Conservation (phyloP, 2,888 invertebrate species). For the Dicyrtomina minuta region DNA sequence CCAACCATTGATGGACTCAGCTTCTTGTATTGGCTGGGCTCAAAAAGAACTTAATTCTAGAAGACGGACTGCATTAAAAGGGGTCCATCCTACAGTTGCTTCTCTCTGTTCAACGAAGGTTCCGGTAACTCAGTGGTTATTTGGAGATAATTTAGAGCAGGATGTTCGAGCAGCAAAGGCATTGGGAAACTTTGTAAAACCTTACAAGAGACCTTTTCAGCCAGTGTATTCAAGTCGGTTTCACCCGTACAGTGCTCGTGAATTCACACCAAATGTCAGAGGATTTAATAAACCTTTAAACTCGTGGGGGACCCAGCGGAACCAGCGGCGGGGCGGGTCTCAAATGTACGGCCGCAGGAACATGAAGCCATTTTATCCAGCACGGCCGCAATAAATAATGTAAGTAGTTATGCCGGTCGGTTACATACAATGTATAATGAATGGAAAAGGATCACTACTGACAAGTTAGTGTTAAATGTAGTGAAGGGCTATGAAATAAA, state of each 20-base stretch:
- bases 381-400: background rate
- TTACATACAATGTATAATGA: background rate
- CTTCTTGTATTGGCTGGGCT: background rate
- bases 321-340: background rate
- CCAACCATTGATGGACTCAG: background rate
- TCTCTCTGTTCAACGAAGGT: background rate
- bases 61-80: background rate
- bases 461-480: background rate
- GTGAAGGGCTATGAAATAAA: background rate
- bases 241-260: background rate
- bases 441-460: background rate
- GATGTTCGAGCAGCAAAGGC: constrained; percentile 1
- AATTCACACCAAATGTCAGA: background rate
- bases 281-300: background rate
- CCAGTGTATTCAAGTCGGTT: background rate
- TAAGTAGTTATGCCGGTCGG: background rate
- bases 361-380: background rate
- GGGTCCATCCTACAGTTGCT: background rate
- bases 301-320: background rate
- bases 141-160: constrained; percentile 4
- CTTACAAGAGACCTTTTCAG: no score
- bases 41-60: background rate
- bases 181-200: no score
- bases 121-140: constrained; percentile 4
- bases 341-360: background rate